Percentiles rank a stretch among this genome's conserved stretches.
Evolutionary conservation across 2,113 vertebrate genomes (phyloP).

Genomic region (Cottus gobio): DNA sequence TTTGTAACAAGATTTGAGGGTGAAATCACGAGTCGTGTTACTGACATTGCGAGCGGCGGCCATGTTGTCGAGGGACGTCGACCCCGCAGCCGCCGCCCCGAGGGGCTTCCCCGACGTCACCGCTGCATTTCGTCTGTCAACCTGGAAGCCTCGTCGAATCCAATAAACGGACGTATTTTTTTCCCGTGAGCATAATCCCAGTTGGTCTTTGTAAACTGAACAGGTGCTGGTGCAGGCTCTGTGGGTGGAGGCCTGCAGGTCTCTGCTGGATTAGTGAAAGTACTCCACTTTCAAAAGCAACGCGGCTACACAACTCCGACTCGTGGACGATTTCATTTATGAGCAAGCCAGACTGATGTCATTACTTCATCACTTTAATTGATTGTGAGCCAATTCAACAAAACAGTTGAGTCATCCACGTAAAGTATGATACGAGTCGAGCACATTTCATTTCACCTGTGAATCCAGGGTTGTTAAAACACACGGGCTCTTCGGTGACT

Average conservation of each 20-base stretch:
- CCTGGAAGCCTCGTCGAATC: slow-evolving; percentile 3
- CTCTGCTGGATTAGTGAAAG: slow-evolving; percentile 33
- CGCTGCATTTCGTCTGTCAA: slow-evolving; percentile 19
- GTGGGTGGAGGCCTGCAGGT: slow-evolving; percentile 21
- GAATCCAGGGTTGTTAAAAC: not conserved
- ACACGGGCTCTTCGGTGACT: too few species aligned
- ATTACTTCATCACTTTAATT: slow-evolving; percentile 25
- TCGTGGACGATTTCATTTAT: not conserved
- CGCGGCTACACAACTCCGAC: not conserved
- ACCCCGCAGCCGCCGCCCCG: not conserved
- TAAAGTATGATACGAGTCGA: not conserved
- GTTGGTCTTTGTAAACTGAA: slow-evolving; percentile 48
- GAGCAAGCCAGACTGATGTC: not conserved
- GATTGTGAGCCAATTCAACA: slow-evolving; percentile 2
- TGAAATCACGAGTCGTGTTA: slow-evolving; percentile 41
- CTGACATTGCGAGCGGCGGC: slow-evolving; percentile 18
- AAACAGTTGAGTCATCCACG: not conserved
- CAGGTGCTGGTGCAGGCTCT: slow-evolving; percentile 41
- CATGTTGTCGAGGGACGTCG: not conserved
- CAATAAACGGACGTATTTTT: slow-evolving; percentile 6
- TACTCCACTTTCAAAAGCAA: slow-evolving; percentile 9
- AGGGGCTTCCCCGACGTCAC: not conserved
- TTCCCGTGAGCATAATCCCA: slow-evolving; percentile 36
- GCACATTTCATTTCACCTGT: not conserved
- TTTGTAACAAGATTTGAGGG: slow-evolving; percentile 57